Base-by-base conservation (phyloP, 2,797 vertebrate genomes). In the Coilia nasus region DNA sequence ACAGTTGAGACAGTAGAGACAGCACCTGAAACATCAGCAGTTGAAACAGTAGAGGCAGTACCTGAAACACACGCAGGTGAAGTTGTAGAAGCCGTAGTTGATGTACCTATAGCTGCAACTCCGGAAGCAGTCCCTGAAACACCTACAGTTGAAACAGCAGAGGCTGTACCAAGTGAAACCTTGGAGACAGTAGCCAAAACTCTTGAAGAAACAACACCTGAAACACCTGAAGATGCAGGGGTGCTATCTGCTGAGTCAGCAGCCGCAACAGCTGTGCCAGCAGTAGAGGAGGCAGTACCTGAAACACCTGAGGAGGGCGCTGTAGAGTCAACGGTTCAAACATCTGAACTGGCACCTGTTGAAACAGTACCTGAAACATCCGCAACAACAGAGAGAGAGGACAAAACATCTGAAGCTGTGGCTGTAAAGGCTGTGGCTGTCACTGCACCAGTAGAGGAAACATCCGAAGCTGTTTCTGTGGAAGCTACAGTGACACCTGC, bases 161-260 rank as follows among this genome's bases (percentile, higher is more conserved):
- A 59, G 44, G 62, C 82, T 80, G 62, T 57, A 81, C 81, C 82
- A 25, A 25, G 11, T 35, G 2, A 19, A 15, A 56, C 0, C 41
- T 59, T 82, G 57, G 84, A 85, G 85, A 28, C 31, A 12, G 2
- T 81, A 12, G 78, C 85, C 31, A 78, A 87, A 11, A 5, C 81
- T 84, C 23, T 4, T 17, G 14, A 28, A 28, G 28, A 83, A 2
- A 17, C 41, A 56, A 47, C 41, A 21, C 15, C 35, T 60, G 35
- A 35, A 41, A n/a, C 57, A 15, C 28, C 31, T 2, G 50, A 25
- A 23, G 81, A 85, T 10, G 1, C 28, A 47, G 19, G 31, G 3
- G 81, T 81, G 6, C 17, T 83, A 82, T 25, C 28, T 0, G 46
- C 35, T 75, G 23, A 87, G 67, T 60, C 78, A 25, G 78, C 9